Conservation (phyloP, 2,888 invertebrate genomes). For the Drosophila mettleri region DNA sequence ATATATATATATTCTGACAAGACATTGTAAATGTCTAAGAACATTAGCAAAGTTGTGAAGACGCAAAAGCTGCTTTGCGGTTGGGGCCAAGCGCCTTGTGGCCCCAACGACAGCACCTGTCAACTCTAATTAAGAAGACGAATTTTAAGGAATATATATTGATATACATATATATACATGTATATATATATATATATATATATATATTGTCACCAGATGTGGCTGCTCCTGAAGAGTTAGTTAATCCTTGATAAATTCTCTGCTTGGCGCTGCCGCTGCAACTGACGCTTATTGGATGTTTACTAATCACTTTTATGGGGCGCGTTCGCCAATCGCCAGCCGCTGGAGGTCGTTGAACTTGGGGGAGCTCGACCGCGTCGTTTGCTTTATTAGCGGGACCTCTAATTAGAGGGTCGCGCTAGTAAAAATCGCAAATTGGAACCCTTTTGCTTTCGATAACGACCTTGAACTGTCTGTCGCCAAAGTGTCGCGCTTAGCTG, state of each 20-base stretch:
- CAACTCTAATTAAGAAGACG: slow-evolving; percentile 54
- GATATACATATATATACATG: not conserved
- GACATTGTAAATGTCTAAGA: not conserved
- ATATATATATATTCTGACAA: not conserved
- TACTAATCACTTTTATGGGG: slow-evolving; percentile 47
- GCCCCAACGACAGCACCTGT: slow-evolving; percentile 49
- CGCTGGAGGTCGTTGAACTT: slow-evolving; percentile 34
- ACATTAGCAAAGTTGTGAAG: slow-evolving; percentile 8
- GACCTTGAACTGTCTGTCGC: slow-evolving; percentile 71
- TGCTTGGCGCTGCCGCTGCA: slow-evolving; percentile 28
- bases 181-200: not conserved
- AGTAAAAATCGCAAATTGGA: slow-evolving; percentile 8
- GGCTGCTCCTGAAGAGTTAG: slow-evolving; percentile 20
- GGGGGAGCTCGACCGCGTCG: not conserved
- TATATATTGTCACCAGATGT: slow-evolving; percentile 28
- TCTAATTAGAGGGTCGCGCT: not conserved
- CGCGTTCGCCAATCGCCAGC: not conserved
- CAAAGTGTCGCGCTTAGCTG: slow-evolving; percentile 57
- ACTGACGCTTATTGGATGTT: slow-evolving; percentile 41
- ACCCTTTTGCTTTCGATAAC: slow-evolving; percentile 19
- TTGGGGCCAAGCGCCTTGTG: slow-evolving; percentile 6
- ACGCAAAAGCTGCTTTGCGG: slow-evolving; percentile 14
- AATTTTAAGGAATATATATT: slow-evolving; percentile 19
- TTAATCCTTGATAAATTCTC: slow-evolving; percentile 44
- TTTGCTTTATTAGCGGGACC: not conserved